Base-by-base conservation (phyloP, 2,113 vertebrate species). In the Thryonomys swinderianus region DNA sequence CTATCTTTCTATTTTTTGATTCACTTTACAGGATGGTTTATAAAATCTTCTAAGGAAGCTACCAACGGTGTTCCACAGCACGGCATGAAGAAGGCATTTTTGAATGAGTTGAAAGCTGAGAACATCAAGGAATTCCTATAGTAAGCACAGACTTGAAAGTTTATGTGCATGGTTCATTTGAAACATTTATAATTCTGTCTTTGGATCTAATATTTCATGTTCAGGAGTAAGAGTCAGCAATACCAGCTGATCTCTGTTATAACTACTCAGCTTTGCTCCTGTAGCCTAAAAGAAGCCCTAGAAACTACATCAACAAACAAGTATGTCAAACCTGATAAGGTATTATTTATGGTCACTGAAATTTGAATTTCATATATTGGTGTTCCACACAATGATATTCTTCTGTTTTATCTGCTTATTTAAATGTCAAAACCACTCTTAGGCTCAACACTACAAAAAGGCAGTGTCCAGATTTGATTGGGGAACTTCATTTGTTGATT, bases 101-200 rank as follows among this genome's bases (percentile, higher is more conserved):
- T 99, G 98, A 96, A 98, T 90, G 99, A 99, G 98, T 98, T 99
- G 98, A 98, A 98, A 97, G 98, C 99, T 7, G 98, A 98, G 86
- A 99, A 99, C 97, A 99, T 99, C 98, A 99, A 98, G 97, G 93
- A 97, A 0, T 99, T 99, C 97, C 98, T 99, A 92, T 98, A 99
- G 99, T 99, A 99, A 98, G 98, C 25, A 82, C 55, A 7, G 78
- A 57, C 30, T 78, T 53, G 30, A 76, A 85, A 80, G 11, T 85
- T 91, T 71, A 37, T 32, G 27, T 59, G 23, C 25, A n/a, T 7
- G 45, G 20, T 53, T 80, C 40, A 13, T 73, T 89, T 45, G 25
- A 67, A 91, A 91, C 23, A 37, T 71, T 34, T 71, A 55, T 27
- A 59, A 59, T 57, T 93, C 32, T 55, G 18, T 61, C 88, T 48